A percentile compares a stretch with the other conserved stretches of the same genome.
phyloP scores from a whole-genome alignment of 1,140 invertebrate species.

The Teleogryllus occipitalis region DNA sequence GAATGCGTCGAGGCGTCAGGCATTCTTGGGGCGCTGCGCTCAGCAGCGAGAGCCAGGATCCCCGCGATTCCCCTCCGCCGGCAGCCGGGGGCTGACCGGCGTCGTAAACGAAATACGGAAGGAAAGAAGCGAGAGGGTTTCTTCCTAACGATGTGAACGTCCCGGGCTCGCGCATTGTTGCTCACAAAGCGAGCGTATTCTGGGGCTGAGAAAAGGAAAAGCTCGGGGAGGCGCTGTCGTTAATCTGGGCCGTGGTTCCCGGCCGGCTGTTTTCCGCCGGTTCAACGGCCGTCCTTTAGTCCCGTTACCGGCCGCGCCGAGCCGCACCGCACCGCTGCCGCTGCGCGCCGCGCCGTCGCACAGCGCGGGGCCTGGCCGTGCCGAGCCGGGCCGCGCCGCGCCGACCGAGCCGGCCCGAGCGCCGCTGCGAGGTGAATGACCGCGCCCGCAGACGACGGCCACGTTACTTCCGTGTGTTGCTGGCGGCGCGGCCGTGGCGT shows the following conservation, averaged over 20 bases:
- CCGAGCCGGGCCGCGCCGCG: no score
- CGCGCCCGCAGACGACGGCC: not conserved
- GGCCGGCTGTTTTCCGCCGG: not conserved
- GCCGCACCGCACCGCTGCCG: no score
- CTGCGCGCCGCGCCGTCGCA: no score
- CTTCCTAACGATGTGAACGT: not conserved
- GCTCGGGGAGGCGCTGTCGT: not conserved
- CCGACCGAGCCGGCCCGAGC: not conserved
- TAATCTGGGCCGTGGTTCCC: constrained; percentile 2
- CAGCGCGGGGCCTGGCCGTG: no score
- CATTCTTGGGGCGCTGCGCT: not conserved
- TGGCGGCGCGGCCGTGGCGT: not conserved
- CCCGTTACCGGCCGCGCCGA: not conserved
- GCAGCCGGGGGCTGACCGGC: no score
- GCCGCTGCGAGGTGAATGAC: not conserved
- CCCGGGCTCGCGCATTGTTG: not conserved
- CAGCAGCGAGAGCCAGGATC: not conserved
- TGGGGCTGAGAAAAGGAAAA: not conserved
- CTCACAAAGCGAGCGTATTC: not conserved
- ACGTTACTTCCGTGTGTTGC: not conserved
- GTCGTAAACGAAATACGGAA: not conserved
- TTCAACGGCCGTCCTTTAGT: not conserved
- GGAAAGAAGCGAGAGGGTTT: not conserved
- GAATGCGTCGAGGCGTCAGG: not conserved
- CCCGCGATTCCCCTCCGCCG: no score